Base-by-base conservation (phyloP, 53 echinoderm and acorn worm species). In the Luidia sarsii region DNA sequence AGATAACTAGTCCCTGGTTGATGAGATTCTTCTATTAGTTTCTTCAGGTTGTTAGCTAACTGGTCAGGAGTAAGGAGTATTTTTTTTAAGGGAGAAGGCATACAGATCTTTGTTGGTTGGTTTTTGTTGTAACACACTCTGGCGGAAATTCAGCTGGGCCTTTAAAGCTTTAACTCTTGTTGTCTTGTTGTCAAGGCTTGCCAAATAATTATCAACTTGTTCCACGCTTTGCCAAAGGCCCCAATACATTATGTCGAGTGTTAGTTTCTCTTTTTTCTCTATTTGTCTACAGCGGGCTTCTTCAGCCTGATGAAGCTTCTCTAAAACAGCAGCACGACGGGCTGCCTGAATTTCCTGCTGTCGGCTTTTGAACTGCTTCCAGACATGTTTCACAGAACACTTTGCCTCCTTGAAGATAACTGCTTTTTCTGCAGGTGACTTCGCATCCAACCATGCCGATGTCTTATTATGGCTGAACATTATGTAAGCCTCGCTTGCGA, bases 401-500 rank as follows among this genome's bases (percentile, higher is more conserved):
- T 66, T 64, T 45, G 65, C 65, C 51, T 18, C 18, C 28, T 31
- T 19, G 53, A 66, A 81, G 11, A 65, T 52, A 39, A 7, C 11
- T 41, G 41, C 41, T 67, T 69, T 87, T 67, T 86, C 77, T 45
- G 68, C 14, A 3, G 45, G 23, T 36, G 54, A 53, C 25, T 87
- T 81, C 21, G 57, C 59, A 39, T 80, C 48, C 33, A 87, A 68
- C 81, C 64, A 80, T 14, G 45, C 11, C 20, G 59, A 37, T 48
- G 87, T 87, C 61, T 87, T 80, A 39, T 77, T 85, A 35, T 77
- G 85, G 0, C 50, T 24, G 57, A 71, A 82, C 67, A 66, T 77
- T 15, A 85, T 85, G 75, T 53, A 75, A 13, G 77, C 85, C n/a
- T 85, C 39, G 59, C 79, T 46, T 41, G 82, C 67, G 2, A 81